A percentile compares a stretch with the other conserved stretches of the same genome.
phyloP scores from a whole-genome alignment of 2,888 invertebrate species.

The Trileptium ribeirensis region DNA sequence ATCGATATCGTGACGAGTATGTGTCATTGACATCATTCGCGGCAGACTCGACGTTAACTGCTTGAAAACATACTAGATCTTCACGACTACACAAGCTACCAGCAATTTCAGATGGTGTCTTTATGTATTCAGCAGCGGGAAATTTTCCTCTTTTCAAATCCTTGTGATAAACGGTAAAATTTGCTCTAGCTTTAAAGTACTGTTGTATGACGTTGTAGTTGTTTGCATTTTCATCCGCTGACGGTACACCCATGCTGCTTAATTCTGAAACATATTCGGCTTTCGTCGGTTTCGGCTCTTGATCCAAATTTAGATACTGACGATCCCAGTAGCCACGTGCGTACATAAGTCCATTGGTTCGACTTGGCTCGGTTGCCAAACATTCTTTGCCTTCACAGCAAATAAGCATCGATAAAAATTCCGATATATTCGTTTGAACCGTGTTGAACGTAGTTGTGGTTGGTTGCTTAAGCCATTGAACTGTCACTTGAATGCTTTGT shows the following conservation, averaged over 20 bases:
- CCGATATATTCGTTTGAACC: not conserved
- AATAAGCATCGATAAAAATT: not conserved
- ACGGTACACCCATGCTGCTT: not conserved
- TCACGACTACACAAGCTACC: not conserved
- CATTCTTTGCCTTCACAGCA: not conserved
- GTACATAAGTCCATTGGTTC: not conserved
- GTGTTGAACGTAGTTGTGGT: not conserved
- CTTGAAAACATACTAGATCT: not conserved
- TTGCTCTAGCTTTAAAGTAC: not conserved
- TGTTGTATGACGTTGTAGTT: too few relatives aligned
- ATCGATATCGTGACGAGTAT: not conserved
- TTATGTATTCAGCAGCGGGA: not conserved
- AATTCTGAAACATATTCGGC: not conserved
- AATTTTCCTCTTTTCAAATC: not conserved
- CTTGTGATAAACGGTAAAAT: not conserved
- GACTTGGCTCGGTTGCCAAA: not conserved
- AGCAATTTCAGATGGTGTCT: not conserved
- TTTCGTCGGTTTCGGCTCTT: not conserved
- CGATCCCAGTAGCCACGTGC: not conserved
- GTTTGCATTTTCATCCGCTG: not conserved
- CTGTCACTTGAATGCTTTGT: not conserved
- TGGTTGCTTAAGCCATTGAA: not conserved
- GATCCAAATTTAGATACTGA: not conserved
- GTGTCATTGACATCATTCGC: not conserved
- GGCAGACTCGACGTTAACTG: not conserved